phyloP scores from a whole-genome alignment of 2,797 vertebrate species.

The Ara ararauna region DNA sequence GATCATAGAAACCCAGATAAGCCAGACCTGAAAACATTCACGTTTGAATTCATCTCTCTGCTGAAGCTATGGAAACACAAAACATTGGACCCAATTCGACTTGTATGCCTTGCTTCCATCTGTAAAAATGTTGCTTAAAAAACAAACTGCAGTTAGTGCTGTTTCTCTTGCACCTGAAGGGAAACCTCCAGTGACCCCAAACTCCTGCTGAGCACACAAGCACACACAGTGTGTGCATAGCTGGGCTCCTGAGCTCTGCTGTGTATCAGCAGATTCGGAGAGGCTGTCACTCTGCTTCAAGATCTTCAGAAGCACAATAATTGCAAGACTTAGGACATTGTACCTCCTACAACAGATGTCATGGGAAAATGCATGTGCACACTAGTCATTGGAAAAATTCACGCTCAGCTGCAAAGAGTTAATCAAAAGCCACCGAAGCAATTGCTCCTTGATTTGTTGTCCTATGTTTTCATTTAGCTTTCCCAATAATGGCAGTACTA shows the following conservation, averaged over 20 bases:
- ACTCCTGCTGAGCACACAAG: neutral
- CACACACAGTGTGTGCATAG: neutral
- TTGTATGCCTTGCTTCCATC: neutral
- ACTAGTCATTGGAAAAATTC: neutral
- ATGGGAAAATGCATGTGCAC: neutral
- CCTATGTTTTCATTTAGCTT: neutral
- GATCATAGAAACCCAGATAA: neutral
- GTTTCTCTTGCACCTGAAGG: neutral
- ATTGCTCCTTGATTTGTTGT: neutral
- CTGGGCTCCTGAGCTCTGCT: neutral
- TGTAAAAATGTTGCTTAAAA: fast-evolving
- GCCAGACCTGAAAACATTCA: neutral
- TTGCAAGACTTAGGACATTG: neutral
- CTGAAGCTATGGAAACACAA: neutral
- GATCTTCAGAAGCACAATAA: neutral
- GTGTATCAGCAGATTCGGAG: neutral
- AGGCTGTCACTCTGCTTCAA: neutral
- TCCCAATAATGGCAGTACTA: neutral
- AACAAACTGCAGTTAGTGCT: neutral
- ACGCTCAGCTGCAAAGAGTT: neutral
- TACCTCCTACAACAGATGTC: neutral
- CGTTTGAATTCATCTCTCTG: neutral
- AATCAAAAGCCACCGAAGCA: neutral
- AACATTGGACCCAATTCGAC: neutral
- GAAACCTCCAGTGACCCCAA: neutral